These are phyloP conservation scores for Idaea dimidiata DNA, from an alignment of 2,888 invertebrate species.

Conservation along the genomic window DNA sequence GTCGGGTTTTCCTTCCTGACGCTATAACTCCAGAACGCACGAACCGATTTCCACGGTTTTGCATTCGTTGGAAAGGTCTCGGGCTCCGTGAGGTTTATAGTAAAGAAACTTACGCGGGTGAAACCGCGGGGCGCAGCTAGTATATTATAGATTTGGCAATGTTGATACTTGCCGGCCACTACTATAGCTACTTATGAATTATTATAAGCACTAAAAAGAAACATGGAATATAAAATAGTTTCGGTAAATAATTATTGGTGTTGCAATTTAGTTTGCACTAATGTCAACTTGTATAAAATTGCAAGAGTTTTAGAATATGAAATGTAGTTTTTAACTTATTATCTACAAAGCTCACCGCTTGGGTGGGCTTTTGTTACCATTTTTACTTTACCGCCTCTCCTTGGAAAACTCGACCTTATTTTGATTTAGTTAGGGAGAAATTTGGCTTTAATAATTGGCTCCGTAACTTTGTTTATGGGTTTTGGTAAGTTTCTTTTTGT, in stretches of 20 bases:
- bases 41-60: too few relatives aligned
- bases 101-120: too few relatives aligned
- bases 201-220: too few relatives aligned
- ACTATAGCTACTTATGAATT: too few relatives aligned
- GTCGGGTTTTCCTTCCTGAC: too few relatives aligned
- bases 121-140: too few relatives aligned
- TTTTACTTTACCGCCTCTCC: neutral
- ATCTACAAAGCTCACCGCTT: neutral
- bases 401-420: neutral
- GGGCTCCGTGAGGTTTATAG: too few relatives aligned
- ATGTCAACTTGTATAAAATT: neutral
- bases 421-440: neutral
- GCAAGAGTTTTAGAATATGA: neutral
- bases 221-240: neutral
- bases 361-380: neutral
- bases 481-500: conserved; percentile 4
- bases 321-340: neutral
- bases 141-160: too few relatives aligned
- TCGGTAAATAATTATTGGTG: neutral
- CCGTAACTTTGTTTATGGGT: conserved; percentile 3
- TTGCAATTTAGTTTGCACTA: neutral
- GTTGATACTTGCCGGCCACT: too few relatives aligned
- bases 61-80: too few relatives aligned
- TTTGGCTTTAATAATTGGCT: neutral
- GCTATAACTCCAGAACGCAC: too few relatives aligned